Conservation (phyloP, 2,888 invertebrate species). For the Pachliopta kotzebuea region DNA sequence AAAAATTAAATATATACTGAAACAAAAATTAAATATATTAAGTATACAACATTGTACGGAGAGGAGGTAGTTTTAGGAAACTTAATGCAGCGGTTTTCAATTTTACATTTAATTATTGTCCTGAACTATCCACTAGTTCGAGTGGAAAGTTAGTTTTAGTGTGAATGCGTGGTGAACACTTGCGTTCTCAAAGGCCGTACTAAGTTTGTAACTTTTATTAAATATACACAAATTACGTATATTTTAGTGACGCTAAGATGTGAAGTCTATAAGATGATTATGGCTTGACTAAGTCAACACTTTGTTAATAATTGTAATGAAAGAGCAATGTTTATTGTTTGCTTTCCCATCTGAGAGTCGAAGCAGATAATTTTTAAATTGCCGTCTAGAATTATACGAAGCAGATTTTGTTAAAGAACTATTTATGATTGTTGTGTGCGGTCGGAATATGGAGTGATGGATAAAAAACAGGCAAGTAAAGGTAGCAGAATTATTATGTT, state of each 20-base stretch:
- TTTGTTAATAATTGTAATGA: neutral
- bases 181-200: neutral
- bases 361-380: slow-evolving; percentile 27
- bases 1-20: no score
- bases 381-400: slow-evolving; percentile 26
- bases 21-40: neutral
- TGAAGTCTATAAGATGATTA: no score
- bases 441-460: slow-evolving; percentile 33
- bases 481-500: slow-evolving; percentile 51
- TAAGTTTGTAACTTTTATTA: neutral
- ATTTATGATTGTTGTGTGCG: slow-evolving; percentile 39
- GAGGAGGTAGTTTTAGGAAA: neutral
- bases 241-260: no score
- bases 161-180: neutral
- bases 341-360: slow-evolving; percentile 11
- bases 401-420: slow-evolving; percentile 40
- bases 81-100: neutral
- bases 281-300: no score
- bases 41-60: neutral
- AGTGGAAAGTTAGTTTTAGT: neutral
- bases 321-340: slow-evolving; percentile 11
- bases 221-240: neutral
- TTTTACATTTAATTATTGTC: neutral
- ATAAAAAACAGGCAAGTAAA: slow-evolving; percentile 38
- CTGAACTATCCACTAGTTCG: neutral